Conservation (phyloP, 2,113 vertebrate species). For the Actinemys pallida region DNA sequence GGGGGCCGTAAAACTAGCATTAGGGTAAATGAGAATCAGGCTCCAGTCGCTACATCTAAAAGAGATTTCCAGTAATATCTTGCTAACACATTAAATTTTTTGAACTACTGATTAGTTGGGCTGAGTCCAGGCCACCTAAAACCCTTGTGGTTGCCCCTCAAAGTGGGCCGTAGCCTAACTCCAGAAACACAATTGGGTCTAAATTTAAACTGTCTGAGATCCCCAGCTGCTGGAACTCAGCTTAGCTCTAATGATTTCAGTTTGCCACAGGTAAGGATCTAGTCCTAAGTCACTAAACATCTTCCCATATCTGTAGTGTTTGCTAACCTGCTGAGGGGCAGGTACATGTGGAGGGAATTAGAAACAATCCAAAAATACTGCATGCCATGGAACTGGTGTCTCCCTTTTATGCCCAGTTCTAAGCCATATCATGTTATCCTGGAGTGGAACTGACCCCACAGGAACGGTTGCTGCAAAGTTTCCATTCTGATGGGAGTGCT, state of each 20-base stretch:
- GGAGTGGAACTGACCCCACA: background rate
- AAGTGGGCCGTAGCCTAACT: background rate
- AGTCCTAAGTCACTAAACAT: background rate
- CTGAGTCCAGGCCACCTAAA: background rate
- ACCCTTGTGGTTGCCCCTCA: background rate
- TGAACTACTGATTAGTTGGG: background rate
- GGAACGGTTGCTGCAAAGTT: background rate
- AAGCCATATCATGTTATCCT: too few relatives aligned
- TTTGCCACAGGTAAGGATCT: background rate
- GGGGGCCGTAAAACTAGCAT: background rate
- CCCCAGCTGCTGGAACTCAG: background rate
- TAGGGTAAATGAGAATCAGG: background rate
- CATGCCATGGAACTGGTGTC: background rate
- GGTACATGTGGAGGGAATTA: background rate
- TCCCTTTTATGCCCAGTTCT: background rate
- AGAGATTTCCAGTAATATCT: background rate
- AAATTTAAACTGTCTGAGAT: fast-evolving
- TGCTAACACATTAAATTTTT: background rate
- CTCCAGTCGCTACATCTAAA: background rate
- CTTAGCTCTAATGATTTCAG: fast-evolving
- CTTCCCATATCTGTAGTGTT: background rate
- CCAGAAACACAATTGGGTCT: background rate
- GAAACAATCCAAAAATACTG: background rate
- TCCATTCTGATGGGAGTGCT: background rate
- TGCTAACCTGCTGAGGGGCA: background rate